Percentiles rank a stretch among this genome's conserved stretches.
These are phyloP conservation scores for Ophioninae sp. DNA, from an alignment of 2,888 invertebrate species.

Conservation along the genomic window DNA sequence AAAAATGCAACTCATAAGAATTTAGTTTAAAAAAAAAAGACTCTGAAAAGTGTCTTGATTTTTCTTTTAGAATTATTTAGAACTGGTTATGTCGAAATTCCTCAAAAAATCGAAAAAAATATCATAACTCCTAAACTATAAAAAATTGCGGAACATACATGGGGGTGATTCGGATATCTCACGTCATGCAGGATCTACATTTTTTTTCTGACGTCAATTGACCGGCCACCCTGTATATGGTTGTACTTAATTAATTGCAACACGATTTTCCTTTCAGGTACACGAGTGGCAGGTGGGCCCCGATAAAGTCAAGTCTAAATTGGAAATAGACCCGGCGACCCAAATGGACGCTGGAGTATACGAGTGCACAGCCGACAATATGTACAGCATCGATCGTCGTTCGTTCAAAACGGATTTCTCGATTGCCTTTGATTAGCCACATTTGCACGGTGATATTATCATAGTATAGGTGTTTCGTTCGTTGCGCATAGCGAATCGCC, in stretches of 20 bases:
- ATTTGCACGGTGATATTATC: neutral
- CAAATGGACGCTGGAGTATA: slow-evolving; percentile 98
- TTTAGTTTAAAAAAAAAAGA: too few relatives aligned
- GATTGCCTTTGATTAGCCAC: slow-evolving; percentile 90
- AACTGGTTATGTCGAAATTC: too few relatives aligned
- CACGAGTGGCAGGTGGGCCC: slow-evolving; percentile 94
- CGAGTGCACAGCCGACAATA: slow-evolving; percentile 96
- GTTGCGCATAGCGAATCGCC: neutral
- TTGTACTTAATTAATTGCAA: neutral
- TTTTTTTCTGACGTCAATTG: too few relatives aligned
- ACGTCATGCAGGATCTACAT: too few relatives aligned
- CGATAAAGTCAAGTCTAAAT: slow-evolving; percentile 93
- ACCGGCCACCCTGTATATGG: neutral
- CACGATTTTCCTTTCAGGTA: slow-evolving; percentile 83
- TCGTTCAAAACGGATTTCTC: slow-evolving; percentile 97
- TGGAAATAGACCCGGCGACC: slow-evolving; percentile 96
- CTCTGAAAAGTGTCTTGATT: too few relatives aligned
- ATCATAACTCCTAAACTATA: too few relatives aligned
- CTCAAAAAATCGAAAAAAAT: too few relatives aligned
- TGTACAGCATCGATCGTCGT: slow-evolving; percentile 94
- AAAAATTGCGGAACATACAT: too few relatives aligned
- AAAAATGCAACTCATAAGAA: too few relatives aligned
- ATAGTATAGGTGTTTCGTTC: slow-evolving; percentile 23
- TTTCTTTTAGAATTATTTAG: too few relatives aligned
- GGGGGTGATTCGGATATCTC: too few relatives aligned